Base-by-base conservation (phyloP, 2,797 vertebrate genomes). In the Acipenser transmontanus region DNA sequence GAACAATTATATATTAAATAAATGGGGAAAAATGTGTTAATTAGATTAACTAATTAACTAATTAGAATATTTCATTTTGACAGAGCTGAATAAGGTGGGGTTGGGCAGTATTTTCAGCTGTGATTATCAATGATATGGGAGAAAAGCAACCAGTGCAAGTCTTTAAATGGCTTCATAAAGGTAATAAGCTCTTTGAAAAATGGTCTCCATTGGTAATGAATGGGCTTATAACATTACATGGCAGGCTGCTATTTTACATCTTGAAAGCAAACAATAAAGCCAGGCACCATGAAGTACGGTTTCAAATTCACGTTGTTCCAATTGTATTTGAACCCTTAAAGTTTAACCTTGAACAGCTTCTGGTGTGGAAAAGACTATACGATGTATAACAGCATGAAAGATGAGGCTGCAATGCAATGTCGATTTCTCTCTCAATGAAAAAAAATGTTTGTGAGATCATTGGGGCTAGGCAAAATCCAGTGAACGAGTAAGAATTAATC, bases 231-330 rank as follows among this genome's bases (percentile, higher is more conserved):
- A 50, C 67, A 77, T 78, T 73, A 78, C 59, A 72, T 84, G 83
- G 79, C 84, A 85, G 87, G 82, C 84, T 74, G 76, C 89, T 90
- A 84, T 75, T 85, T 81, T 81, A 77, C 75, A 78, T 87, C 80
- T 77, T 75, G 81, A 75, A 3, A 34, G 34, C 34, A 34, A 34
- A 87, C 82, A 82, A 85, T 88, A 87, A 87, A 89, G 75, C 71
- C 62, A 75, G 81, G 80, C 78, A 82, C 81, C 85, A 85, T 77
- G 82, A 85, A 76, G 78, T 73, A 70, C 80, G 79, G 80, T 81
- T 82, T 77, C 78, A 83, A 84, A 82, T 76, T 34, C 34, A 34
- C 75, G 76, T 75, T 73, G 76, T 75, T 73, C 75, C 68, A 82
- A 82, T 82, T 74, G 82, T 69, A 69, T 76, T 73, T 79, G 68